phyloP scores from a whole-genome alignment of 1,140 invertebrate species.

The Drosophila seguyi region DNA sequence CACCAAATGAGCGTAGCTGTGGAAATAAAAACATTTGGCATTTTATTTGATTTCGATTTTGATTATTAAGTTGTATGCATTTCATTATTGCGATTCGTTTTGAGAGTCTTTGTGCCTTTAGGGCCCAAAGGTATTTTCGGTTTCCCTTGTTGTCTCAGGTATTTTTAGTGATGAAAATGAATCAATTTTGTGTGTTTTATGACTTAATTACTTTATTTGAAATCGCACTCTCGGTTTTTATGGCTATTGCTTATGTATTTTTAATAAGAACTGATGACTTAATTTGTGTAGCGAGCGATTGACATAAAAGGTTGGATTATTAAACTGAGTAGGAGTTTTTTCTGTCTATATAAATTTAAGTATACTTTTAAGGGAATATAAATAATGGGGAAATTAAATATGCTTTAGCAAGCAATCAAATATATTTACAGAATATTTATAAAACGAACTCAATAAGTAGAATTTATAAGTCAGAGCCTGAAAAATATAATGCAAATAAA shows the following conservation, averaged over 20 bases:
- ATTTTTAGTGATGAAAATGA: slow-evolving; percentile 59
- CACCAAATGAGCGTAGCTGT: slow-evolving; percentile 77
- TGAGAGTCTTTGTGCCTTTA: slow-evolving; percentile 27
- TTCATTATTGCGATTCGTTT: slow-evolving; percentile 59
- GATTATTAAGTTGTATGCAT: slow-evolving; percentile 82
- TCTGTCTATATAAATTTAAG: too few relatives aligned
- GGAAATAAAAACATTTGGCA: slow-evolving; percentile 83
- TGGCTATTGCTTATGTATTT: slow-evolving; percentile 45
- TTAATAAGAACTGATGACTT: slow-evolving; percentile 41
- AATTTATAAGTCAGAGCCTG: too few relatives aligned
- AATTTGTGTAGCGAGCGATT: background rate
- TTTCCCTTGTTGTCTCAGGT: slow-evolving; percentile 24
- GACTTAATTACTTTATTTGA: slow-evolving; percentile 62
- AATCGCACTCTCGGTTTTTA: slow-evolving; percentile 45
- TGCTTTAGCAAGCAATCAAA: too few relatives aligned
- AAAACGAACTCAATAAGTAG: too few relatives aligned
- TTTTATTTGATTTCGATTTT: slow-evolving; percentile 75
- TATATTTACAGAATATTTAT: too few relatives aligned
- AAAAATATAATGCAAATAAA: too few relatives aligned
- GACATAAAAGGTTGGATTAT: background rate
- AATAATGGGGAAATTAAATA: too few relatives aligned
- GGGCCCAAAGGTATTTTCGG: slow-evolving; percentile 12
- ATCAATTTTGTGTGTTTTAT: slow-evolving; percentile 72
- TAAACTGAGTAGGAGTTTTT: background rate
- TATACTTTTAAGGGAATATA: too few relatives aligned